Base-by-base conservation (phyloP, 2,797 vertebrate genomes). In the Coendou prehensilis region DNA sequence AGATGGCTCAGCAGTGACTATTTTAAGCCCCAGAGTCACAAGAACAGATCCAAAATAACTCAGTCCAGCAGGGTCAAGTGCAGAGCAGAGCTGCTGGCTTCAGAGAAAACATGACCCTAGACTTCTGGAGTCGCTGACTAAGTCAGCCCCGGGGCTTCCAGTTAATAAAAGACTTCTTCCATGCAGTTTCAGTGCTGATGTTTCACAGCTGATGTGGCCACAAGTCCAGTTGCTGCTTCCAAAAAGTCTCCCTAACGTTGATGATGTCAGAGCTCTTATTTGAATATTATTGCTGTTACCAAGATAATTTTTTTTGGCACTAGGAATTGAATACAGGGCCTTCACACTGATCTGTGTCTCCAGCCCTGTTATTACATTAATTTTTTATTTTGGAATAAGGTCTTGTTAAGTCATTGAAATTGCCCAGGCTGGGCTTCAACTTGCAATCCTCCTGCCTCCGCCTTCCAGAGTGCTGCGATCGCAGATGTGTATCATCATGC, bases 21-120 rank as follows among this genome's bases (percentile, higher is more conserved):
- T 98, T 98, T 97, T 97, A 97, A 97, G 96, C 85, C 90, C 90
- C 75, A 94, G 97, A 96, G 93, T 96, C 97, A 93, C 86, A 93
- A 87, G 93, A 94, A 91, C 85, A 87, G 92, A 92, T 89, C 96
- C 79, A 95, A 95, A 96, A 97, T 97, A 98, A 97, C 96, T 98
- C 67, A 0, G 88, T 93, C 91, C 94, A 76, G 97, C 80, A 69
- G 88, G 96, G 97, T 97, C 97, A 97, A 92, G 86, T 4, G 52
- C 93, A 52, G 96, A 97, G 86, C 87, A 79, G 93, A 81, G 87
- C 87, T 78, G 63, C 79, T 52, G 69, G 92, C 96, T 96, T 93
- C 80, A 69, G 90, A 89, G 73, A 79, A 86, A 89, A 57, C 13
- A 0, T 86, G 93, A 91, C 90, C 94, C 61, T 3, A 45, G 73